Percentiles rank a stretch among this genome's conserved stretches.
These are phyloP conservation scores for Bos javanicus DNA, from an alignment of 2,113 vertebrate genomes.

Conservation along the genomic window DNA sequence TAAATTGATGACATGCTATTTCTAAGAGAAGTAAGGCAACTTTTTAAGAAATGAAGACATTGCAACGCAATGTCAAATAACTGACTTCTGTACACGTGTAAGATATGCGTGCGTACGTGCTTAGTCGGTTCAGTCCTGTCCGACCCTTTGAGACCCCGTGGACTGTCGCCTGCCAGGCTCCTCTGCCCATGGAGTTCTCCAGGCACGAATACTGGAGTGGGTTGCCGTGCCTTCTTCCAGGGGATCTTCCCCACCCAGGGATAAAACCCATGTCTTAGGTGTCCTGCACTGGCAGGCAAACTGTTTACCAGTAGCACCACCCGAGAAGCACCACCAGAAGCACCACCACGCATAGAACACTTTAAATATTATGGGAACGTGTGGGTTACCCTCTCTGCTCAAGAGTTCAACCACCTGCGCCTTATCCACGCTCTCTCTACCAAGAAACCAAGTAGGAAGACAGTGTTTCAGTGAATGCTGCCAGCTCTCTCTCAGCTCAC, in stretches of 20 bases:
- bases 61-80: neutral
- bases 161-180: neutral
- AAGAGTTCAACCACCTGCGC: neutral
- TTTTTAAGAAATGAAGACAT: slow-evolving; percentile 9
- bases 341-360: neutral
- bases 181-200: neutral
- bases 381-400: neutral
- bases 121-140: neutral
- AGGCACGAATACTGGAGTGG: neutral
- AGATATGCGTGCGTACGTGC: neutral
- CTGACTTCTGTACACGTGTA: neutral
- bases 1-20: neutral
- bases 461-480: neutral
- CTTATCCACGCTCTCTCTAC: neutral
- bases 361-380: neutral
- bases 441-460: neutral
- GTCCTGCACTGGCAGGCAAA: neutral
- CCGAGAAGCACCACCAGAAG: neutral
- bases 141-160: neutral
- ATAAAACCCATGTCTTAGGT: neutral
- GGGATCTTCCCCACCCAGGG: neutral
- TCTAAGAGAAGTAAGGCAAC: neutral
- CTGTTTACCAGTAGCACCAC: neutral
- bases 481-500: neutral
- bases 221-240: neutral